Evolutionary conservation across 2,797 vertebrate genomes (phyloP).

Genomic region (Sebastes miniatus): DNA sequence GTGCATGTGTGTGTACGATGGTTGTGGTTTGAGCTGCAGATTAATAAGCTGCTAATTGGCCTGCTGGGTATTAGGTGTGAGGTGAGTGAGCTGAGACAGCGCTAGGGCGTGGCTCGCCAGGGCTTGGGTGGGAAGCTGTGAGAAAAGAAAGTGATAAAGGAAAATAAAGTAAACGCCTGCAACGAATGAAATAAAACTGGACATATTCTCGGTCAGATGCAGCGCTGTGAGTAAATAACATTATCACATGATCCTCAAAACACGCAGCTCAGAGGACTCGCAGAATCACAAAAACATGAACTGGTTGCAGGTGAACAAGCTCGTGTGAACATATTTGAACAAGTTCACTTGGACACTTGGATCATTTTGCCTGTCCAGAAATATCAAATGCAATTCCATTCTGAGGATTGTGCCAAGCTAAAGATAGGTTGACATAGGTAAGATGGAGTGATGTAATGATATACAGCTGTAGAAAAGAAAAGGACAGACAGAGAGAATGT

Average conservation of each 20-base stretch:
- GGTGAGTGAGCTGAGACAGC: slow-evolving; percentile 58
- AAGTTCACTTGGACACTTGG: not conserved
- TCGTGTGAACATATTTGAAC: not conserved
- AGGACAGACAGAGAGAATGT: slow-evolving; percentile 23
- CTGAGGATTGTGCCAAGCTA: not conserved
- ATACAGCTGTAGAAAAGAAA: slow-evolving; percentile 40
- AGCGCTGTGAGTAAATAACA: not conserved
- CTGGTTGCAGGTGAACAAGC: slow-evolving; percentile 30
- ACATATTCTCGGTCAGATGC: not conserved
- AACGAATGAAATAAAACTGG: not conserved
- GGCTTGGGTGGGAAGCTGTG: slow-evolving; percentile 33
- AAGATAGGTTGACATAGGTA: slow-evolving; percentile 23
- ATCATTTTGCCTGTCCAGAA: not conserved
- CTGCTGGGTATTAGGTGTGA: slow-evolving; percentile 74
- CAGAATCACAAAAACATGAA: not conserved
- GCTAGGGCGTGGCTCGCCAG: slow-evolving; percentile 37
- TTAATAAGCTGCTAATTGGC: slow-evolving; percentile 84
- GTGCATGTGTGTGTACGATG: slow-evolving; percentile 28
- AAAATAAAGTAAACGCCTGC: not conserved
- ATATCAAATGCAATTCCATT: slow-evolving; percentile 13
- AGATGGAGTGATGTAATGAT: slow-evolving; percentile 28
- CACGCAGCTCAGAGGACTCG: not conserved
- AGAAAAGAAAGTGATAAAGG: slow-evolving; percentile 38
- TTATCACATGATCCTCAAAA: not conserved
- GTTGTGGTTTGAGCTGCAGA: slow-evolving; percentile 75